Evolutionary conservation across 1,140 invertebrate species (phyloP), one percentile per base, ranked within the genome.

Genomic region (Ooceraea biroi): DNA sequence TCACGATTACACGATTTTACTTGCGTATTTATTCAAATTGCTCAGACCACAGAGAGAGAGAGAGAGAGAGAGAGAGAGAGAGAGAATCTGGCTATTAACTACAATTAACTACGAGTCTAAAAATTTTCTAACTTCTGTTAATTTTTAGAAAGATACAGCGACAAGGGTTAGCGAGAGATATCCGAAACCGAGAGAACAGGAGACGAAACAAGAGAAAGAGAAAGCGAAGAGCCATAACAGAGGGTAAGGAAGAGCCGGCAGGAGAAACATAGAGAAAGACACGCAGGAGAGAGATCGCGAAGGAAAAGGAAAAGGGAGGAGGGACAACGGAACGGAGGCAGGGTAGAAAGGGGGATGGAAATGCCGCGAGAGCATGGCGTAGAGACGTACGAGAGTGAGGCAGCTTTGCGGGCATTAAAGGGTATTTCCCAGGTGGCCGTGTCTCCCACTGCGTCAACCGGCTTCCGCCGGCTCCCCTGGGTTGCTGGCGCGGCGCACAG

Each of bases 351-450:
- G 68, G 66, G 41, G 55, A 71, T 69, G 44, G 22, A 84, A 63
- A 80, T 63, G 66, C 76, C 14, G 52, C 50, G 46, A 68, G 82
- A 84, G 57, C 52, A 76, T 36, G 55, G 41, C 44, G 22, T 58
- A 77, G 72, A 77, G 72, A 84, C n/a, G 61, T 74, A 72, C 27
- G 73, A 60, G 78, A 61, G 78, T 22, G 77, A 86, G 74, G 58
- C 82, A 90, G 89, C 85, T 91, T 89, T 87, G 85, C 85, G 88
- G 80, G 88, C 86, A 91, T 91, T 91, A 91, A 88, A 58, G 69
- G 82, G 82, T 90, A 91, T 91, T 91, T 91, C 90, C 90, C 90
- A 90, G 86, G 90, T 90, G 90, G 88, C 90, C 76, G 44, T 78
- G 71, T 78, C 77, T 73, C 85, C 60, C 69, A 82, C 86, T 85